phyloP scores from a whole-genome alignment of 2,888 invertebrate genomes.

The Philonicus albiceps region DNA sequence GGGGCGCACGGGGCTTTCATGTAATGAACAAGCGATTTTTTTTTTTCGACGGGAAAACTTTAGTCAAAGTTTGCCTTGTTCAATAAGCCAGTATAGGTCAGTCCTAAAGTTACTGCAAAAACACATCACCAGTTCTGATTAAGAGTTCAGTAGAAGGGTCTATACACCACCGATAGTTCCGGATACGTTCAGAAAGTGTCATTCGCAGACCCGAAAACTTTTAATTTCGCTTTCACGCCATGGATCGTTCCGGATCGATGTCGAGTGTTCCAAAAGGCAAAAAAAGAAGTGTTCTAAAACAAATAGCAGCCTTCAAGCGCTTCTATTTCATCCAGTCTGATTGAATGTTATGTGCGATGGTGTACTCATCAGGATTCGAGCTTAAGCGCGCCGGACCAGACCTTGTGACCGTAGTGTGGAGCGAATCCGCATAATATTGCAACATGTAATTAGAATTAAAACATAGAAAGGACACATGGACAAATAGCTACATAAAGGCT shows the following conservation, averaged over 20 bases:
- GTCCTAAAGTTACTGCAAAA: conserved; percentile 30
- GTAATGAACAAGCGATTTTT: conserved; percentile 30
- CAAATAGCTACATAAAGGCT: conserved; percentile 1
- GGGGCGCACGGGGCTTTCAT: background rate
- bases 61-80: conserved; percentile 12
- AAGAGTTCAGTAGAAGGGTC: conserved; percentile 16
- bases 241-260: conserved; percentile 35
- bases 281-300: background rate
- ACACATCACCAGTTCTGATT: conserved; percentile 32
- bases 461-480: conserved; percentile 39
- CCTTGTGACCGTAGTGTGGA: background rate
- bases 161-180: background rate
- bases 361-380: background rate
- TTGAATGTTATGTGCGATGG: conserved; percentile 23
- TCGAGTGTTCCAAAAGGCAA: background rate
- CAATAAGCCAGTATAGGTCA: conserved; percentile 35
- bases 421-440: conserved; percentile 40
- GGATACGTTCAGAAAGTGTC: background rate
- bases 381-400: background rate
- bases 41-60: conserved; percentile 13
- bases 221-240: conserved; percentile 42
- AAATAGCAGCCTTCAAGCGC: background rate
- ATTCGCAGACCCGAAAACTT: conserved; percentile 25
- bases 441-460: conserved; percentile 45
- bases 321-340: background rate